Evolutionary conservation across 1,140 invertebrate species (phyloP), one percentile per base, ranked within the genome.

Genomic region (Helicoverpa armigera): DNA sequence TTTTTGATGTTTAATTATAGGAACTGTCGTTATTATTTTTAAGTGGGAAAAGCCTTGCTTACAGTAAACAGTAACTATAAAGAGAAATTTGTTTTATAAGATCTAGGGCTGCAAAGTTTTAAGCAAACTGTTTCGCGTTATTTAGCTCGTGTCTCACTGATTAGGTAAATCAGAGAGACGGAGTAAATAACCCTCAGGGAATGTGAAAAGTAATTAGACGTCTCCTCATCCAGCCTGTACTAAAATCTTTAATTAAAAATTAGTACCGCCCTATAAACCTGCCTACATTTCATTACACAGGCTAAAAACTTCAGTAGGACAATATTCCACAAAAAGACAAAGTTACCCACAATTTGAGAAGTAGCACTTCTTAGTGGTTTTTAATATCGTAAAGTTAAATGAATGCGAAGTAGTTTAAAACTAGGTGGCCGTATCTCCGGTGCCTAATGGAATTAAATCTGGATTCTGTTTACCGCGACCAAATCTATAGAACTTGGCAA

Each of bases 331-430:
- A 77, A 61, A 63, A 79, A 50, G 60, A 79, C 14, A 79, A 89
- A 90, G 84, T 89, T 88, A 80, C 85, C 69, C 84, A 86, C 85
- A 86, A 87, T 87, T 88, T 89, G 73, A 77, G 56, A 86, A 87
- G 83, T 87, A 83, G 81, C 83, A 86, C 85, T 85, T 86, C 87
- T 85, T 72, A 50, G 76, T 56, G 69, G 80, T 87, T 91, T 91
- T 91, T 91, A n/a, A 88, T 87, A 87, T 74, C 80, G 69, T 80
- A 84, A 91, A 90, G 89, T 91, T 92, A 88, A 89, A 91, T 89
- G 83, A 88, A 90, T 88, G 84, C 73, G 80, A 84, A 90, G 83
- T 86, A 88, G 86, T 90, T 91, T 84, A 76, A 85, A 88, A 88
- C 83, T 83, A 80, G 82, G 81, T 83, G 85, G 85, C 60, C 72